Conservation (phyloP, 2,797 vertebrate species). For the Mormyrus hasselquistii region DNA sequence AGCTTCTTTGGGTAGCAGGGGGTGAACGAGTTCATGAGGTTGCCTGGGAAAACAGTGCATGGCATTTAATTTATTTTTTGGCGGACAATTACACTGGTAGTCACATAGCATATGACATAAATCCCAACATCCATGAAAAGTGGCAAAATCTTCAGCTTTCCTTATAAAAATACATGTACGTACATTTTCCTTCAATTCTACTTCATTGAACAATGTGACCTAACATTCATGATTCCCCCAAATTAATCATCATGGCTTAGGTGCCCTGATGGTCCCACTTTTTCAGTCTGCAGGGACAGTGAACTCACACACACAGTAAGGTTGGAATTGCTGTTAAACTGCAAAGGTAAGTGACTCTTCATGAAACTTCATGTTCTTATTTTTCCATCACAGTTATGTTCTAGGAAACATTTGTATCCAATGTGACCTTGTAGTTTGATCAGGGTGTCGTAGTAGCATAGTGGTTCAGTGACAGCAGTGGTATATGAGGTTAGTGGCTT, state of each 20-base stretch:
- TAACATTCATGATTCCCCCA: not conserved
- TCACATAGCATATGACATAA: not conserved
- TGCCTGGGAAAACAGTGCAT: slow-evolving; percentile 37
- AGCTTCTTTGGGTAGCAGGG: slow-evolving; percentile 59
- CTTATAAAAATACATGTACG: not conserved
- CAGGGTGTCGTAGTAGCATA: not conserved
- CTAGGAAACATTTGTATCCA: not conserved
- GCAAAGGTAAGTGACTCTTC: not conserved
- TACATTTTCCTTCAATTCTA: not conserved
- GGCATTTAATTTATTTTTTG: not conserved
- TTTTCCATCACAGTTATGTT: not conserved
- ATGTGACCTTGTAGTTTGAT: not conserved
- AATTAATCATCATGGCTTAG: not conserved
- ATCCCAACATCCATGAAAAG: not conserved
- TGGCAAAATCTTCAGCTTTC: not conserved
- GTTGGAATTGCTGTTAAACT: not conserved
- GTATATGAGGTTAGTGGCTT: not conserved
- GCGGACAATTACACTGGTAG: not conserved
- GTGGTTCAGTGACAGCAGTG: not conserved
- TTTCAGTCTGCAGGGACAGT: not conserved
- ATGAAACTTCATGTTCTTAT: not conserved
- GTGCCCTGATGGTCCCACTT: not conserved
- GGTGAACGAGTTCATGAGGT: slow-evolving; percentile 41
- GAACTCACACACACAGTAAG: not conserved
- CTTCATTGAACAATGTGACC: not conserved